Evolutionary conservation across 2,113 vertebrate species (phyloP).

Genomic region (Microtus richardsoni): DNA sequence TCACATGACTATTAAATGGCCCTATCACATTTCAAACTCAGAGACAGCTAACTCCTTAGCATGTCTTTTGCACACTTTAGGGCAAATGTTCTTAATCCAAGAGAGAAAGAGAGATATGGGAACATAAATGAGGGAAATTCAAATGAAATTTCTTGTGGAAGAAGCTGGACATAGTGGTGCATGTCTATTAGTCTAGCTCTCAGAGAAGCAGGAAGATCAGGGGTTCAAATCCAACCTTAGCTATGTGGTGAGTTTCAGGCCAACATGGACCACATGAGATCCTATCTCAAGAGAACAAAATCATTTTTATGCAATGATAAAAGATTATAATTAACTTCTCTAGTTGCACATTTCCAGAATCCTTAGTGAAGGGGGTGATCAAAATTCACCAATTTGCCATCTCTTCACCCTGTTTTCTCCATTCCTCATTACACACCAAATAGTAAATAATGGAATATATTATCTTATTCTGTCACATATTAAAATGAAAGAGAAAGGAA

Average conservation of each 20-base stretch:
- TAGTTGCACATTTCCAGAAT: neutral
- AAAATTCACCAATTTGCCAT: neutral
- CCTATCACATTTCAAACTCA: slow-evolving; percentile 24
- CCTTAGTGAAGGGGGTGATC: neutral
- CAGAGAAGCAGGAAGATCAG: neutral
- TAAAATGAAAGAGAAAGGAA: neutral
- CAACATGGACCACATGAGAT: neutral
- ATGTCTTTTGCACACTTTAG: neutral
- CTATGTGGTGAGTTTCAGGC: neutral
- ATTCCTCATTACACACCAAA: neutral
- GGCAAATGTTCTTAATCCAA: neutral
- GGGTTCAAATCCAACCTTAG: neutral
- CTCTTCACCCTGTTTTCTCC: neutral
- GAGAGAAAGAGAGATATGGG: neutral
- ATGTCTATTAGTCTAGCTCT: neutral
- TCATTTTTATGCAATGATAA: neutral
- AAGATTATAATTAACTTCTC: neutral
- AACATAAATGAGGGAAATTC: too few species aligned
- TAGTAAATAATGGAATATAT: slow-evolving; percentile 15
- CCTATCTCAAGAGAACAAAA: neutral
- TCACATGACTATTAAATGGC: neutral
- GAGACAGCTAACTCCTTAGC: neutral
- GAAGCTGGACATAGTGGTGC: neutral
- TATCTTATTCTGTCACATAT: neutral
- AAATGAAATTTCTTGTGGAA: neutral